Evolutionary conservation across 2,797 vertebrate genomes (phyloP).

Genomic region (Benthosema pterotum): DNA sequence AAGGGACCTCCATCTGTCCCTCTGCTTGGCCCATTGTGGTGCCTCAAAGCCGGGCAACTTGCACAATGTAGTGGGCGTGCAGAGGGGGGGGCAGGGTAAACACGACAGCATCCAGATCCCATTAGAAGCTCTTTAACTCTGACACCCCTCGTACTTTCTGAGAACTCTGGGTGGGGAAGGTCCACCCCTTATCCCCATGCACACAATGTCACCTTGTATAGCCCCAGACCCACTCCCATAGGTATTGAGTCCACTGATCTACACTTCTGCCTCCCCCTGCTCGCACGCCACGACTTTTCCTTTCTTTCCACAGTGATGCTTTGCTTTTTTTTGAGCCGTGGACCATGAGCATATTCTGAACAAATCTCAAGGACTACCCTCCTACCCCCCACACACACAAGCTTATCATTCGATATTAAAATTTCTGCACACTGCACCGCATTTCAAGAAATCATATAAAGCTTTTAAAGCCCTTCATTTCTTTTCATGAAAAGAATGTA

Average conservation of each 20-base stretch:
- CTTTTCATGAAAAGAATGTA: too few relatives aligned
- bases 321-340: too few relatives aligned
- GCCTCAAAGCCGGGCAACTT: slow-evolving; percentile 78
- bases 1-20: slow-evolving; percentile 85
- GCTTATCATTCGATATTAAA: too few relatives aligned
- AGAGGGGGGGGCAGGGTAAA: slow-evolving; percentile 78
- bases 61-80: slow-evolving; percentile 84
- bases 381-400: too few relatives aligned
- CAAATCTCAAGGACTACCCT: too few relatives aligned
- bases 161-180: slow-evolving; percentile 71
- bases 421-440: too few relatives aligned
- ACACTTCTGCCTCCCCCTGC: slow-evolving; percentile 16
- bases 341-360: too few relatives aligned
- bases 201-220: slow-evolving; percentile 74
- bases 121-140: slow-evolving; percentile 89
- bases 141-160: slow-evolving; percentile 73
- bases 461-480: too few relatives aligned
- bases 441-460: neutral
- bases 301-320: neutral
- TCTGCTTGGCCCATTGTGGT: slow-evolving; percentile 80
- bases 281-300: slow-evolving; percentile 10
- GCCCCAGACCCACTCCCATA: slow-evolving; percentile 56
- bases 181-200: slow-evolving; percentile 64
- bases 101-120: slow-evolving; percentile 83
- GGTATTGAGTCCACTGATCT: slow-evolving; percentile 62